Percentiles rank a stretch among this genome's conserved stretches.
These are phyloP conservation scores for Allolobophora icterica DNA, from an alignment of 2,888 invertebrate species.

Conservation along the genomic window DNA sequence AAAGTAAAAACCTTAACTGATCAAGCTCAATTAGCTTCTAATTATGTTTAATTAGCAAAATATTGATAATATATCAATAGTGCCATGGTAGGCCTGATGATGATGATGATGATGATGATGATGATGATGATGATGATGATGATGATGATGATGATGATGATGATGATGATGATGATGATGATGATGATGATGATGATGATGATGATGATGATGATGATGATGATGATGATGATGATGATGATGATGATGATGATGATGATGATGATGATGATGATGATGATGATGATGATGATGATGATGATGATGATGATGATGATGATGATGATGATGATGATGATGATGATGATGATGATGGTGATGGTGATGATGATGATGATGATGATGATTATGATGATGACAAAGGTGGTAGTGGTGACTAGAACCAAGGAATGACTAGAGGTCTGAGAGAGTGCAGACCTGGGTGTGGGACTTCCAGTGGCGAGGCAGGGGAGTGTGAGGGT, in stretches of 20 bases:
- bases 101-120: conserved; percentile 27
- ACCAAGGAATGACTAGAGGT: neutral
- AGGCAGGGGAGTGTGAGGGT: neutral
- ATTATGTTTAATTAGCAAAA: no score
- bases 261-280: conserved; percentile 28
- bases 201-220: neutral
- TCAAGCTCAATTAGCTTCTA: neutral
- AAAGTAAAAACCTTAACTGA: neutral
- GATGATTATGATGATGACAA: conserved; percentile 20
- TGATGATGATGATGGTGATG: conserved; percentile 22
- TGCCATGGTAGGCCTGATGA: no score
- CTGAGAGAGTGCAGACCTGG: neutral
- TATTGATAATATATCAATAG: no score
- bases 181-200: neutral
- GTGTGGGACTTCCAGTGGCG: neutral
- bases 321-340: conserved; percentile 74
- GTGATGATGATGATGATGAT: conserved; percentile 22
- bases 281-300: conserved; percentile 34
- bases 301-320: conserved; percentile 60
- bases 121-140: neutral
- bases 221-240: no score
- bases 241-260: neutral
- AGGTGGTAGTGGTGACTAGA: neutral
- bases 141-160: neutral
- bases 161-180: conserved; percentile 31